phyloP scores from a whole-genome alignment of 2,888 invertebrate species.

The Trileptium ribeirensis region DNA sequence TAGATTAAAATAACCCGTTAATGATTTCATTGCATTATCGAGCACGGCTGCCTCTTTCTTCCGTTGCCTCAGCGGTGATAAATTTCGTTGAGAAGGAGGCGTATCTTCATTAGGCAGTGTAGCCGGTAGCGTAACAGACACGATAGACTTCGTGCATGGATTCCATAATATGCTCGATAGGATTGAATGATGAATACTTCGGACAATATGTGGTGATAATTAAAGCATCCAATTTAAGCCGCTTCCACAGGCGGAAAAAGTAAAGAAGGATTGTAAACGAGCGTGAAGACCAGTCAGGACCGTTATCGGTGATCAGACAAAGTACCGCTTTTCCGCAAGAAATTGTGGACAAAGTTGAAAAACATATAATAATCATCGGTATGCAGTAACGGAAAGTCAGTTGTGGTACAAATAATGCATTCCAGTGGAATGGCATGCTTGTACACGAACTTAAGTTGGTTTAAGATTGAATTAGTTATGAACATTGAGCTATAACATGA shows the following conservation, averaged over 20 bases:
- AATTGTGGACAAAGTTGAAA: no score
- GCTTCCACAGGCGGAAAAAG: neutral
- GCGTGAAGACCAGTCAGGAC: neutral
- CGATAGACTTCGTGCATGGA: neutral
- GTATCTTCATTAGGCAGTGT: neutral
- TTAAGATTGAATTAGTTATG: no score
- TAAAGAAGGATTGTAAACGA: neutral
- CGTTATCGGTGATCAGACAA: neutral
- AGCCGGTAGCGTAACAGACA: neutral
- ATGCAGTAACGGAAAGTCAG: no score
- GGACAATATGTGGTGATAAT: neutral
- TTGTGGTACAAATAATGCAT: no score
- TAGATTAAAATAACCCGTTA: neutral
- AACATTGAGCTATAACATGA: no score
- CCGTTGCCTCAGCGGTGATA: neutral
- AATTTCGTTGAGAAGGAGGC: neutral
- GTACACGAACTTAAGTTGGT: no score
- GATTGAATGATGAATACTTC: neutral
- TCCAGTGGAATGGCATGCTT: no score
- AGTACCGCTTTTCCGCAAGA: neutral
- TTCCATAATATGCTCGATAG: conserved; percentile 11
- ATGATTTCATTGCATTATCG: neutral
- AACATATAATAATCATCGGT: no score
- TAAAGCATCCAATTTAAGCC: neutral
- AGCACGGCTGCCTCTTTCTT: neutral